Conservation (phyloP, 2,888 invertebrate genomes). For the Parelbella ahira region DNA sequence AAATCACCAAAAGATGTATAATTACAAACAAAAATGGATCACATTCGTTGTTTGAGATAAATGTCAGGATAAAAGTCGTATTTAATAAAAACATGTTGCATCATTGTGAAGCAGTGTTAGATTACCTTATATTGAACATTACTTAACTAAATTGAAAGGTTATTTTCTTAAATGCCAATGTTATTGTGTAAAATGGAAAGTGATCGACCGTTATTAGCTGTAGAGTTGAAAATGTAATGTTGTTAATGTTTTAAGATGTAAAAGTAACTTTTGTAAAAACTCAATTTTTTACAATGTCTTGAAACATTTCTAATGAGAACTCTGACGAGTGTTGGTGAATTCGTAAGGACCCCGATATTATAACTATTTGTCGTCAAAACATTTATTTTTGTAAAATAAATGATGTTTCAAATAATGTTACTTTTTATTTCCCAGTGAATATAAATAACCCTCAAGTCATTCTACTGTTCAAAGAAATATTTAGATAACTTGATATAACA, state of each 20-base stretch:
- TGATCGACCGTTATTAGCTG: constrained; percentile 78
- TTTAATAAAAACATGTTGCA: too few species aligned
- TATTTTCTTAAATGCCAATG: constrained; percentile 71
- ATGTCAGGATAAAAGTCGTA: too few species aligned
- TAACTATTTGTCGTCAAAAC: constrained; percentile 82
- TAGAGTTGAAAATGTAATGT: constrained; percentile 80
- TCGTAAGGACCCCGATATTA: constrained; percentile 79
- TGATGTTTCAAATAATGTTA: constrained; percentile 62
- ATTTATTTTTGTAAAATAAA: constrained; percentile 82
- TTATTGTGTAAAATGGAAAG: constrained; percentile 60
- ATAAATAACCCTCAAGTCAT: neutral
- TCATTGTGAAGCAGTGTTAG: too few species aligned
- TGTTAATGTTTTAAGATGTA: constrained; percentile 83
- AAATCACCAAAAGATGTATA: too few species aligned
- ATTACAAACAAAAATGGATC: too few species aligned
- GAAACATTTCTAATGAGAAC: constrained; percentile 82
- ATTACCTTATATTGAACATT: too few species aligned
- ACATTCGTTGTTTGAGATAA: too few species aligned
- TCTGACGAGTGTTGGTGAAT: constrained; percentile 62
- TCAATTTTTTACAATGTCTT: constrained; percentile 85
- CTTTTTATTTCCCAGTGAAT: constrained; percentile 16
- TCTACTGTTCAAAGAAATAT: too few species aligned
- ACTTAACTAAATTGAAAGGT: constrained; percentile 35
- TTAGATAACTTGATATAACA: too few species aligned
- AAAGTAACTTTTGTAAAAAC: constrained; percentile 85